Evolutionary conservation across 2,797 vertebrate species (phyloP).

Genomic region (Xiphophorus birchmanni): DNA sequence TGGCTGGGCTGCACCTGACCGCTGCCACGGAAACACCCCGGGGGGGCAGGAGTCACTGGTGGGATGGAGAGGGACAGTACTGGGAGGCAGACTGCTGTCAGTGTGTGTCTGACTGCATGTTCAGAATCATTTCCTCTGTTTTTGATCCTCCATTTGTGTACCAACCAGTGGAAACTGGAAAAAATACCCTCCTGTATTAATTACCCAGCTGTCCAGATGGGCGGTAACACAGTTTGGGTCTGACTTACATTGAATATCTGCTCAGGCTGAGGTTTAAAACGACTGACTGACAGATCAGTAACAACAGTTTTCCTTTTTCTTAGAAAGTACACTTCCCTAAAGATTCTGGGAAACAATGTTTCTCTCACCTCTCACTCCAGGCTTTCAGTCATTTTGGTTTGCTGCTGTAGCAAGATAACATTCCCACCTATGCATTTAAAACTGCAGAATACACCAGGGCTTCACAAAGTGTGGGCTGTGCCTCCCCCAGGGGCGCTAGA

Average conservation of each 20-base stretch:
- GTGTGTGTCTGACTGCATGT: slow-evolving; percentile 11
- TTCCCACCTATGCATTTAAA: not conserved
- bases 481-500: too few relatives aligned
- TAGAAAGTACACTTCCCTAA: not conserved
- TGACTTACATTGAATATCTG: not conserved
- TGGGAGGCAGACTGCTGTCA: not conserved
- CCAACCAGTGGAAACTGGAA: not conserved
- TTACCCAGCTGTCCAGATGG: not conserved
- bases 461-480: not conserved
- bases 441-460: not conserved
- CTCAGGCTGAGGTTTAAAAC: not conserved
- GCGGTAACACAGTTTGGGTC: too few relatives aligned
- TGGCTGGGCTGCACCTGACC: slow-evolving; percentile 33
- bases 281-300: not conserved
- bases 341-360: not conserved
- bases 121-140: slow-evolving; percentile 9
- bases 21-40: slow-evolving; percentile 24
- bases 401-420: not conserved
- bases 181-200: not conserved
- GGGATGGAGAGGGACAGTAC: slow-evolving; percentile 6
- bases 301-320: not conserved
- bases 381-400: not conserved
- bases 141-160: not conserved
- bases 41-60: slow-evolving; percentile 11
- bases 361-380: not conserved